Percentiles rank a stretch among this genome's conserved stretches.
phyloP scores from a whole-genome alignment of 2,888 invertebrate genomes.

The Mesochorus sp. region DNA sequence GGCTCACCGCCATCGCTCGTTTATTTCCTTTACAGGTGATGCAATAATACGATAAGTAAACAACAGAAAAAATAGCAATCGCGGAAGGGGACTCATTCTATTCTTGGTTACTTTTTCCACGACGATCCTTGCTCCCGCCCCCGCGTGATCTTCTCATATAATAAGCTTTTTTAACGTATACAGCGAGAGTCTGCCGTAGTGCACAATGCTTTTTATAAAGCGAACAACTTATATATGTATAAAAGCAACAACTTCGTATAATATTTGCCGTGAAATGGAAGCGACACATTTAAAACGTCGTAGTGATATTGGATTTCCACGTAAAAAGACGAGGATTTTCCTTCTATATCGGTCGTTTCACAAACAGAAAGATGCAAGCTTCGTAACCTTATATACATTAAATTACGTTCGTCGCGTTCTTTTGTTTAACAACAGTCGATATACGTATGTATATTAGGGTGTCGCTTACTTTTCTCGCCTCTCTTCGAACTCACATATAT shows the following conservation, averaged over 20 bases:
- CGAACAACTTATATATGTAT: slow-evolving; percentile 12
- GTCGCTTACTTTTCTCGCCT: slow-evolving; percentile 5
- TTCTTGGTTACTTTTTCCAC: not conserved
- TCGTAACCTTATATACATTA: not conserved
- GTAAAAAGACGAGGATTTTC: not conserved
- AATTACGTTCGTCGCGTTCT: not conserved
- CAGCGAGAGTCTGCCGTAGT: not conserved
- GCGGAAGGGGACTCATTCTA: not conserved
- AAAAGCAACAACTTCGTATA: slow-evolving; percentile 7
- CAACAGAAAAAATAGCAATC: not conserved
- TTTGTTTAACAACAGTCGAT: not conserved
- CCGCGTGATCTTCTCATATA: not conserved
- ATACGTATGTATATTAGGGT: not conserved
- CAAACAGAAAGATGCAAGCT: not conserved
- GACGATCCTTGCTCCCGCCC: not conserved
- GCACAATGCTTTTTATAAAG: slow-evolving; percentile 55
- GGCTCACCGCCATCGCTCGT: not conserved
- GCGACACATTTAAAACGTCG: slow-evolving; percentile 62
- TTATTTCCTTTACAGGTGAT: not conserved
- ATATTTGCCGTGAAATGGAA: slow-evolving; percentile 43
- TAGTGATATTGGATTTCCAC: slow-evolving; percentile 67
- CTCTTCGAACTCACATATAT: not conserved
- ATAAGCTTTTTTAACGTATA: slow-evolving; percentile 6
- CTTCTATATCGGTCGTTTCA: not conserved
- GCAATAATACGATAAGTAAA: not conserved